phyloP scores from a whole-genome alignment of 2,888 invertebrate species.

The Empis livida region DNA sequence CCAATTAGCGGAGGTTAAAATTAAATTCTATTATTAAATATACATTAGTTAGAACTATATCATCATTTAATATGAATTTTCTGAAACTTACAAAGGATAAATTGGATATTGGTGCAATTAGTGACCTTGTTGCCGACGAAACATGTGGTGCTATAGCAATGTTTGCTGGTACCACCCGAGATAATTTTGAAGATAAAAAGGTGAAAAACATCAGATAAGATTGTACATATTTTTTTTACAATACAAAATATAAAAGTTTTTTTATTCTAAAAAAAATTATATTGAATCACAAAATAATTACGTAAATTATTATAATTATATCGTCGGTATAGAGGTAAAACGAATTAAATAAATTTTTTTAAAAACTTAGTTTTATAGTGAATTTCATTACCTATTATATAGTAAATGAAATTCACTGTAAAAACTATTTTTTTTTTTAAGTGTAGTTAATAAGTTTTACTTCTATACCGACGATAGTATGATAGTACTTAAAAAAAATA shows the following conservation, averaged over 20 bases:
- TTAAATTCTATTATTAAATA: background rate
- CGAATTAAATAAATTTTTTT: too few species aligned
- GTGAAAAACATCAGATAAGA: conserved; percentile 34
- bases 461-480: too few species aligned
- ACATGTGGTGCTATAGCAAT: conserved; percentile 79
- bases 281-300: too few species aligned
- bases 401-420: too few species aligned
- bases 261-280: too few species aligned
- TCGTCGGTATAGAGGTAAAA: too few species aligned
- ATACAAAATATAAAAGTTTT: background rate
- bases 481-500: too few species aligned
- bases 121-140: conserved; percentile 49
- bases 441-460: too few species aligned
- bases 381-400: too few species aligned
- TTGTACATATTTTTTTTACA: background rate
- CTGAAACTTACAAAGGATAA: conserved; percentile 52
- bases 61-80: conserved; percentile 45
- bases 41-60: background rate
- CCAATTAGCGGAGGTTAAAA: conserved; percentile 85
- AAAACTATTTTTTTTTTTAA: too few species aligned
- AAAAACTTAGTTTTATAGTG: too few species aligned
- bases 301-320: too few species aligned
- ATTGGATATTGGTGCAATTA: conserved; percentile 54
- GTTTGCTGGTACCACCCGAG: conserved; percentile 81
- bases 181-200: conserved; percentile 68